These are phyloP conservation scores for Haplochromis burtoni DNA, from an alignment of 2,113 vertebrate genomes.

Conservation along the genomic window DNA sequence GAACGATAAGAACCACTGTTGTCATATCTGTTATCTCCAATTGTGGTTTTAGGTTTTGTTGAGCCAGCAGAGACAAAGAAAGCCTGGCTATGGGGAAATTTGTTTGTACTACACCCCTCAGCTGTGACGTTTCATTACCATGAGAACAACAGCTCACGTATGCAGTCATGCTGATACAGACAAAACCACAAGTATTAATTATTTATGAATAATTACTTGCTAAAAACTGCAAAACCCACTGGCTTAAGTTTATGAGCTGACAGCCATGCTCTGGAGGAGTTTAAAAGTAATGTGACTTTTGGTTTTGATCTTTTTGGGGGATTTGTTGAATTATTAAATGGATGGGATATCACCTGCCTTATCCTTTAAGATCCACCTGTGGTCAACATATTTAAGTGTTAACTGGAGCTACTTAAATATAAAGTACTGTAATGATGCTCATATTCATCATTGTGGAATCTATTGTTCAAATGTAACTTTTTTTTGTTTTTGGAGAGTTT, in stretches of 20 bases:
- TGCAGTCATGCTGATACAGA: background rate
- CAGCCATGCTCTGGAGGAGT: background rate
- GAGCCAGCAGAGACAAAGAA: background rate
- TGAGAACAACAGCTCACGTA: background rate
- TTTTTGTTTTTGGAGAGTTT: background rate
- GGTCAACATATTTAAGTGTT: background rate
- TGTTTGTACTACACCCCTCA: background rate
- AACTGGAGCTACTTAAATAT: background rate
- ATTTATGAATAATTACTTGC: background rate
- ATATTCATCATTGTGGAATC: background rate
- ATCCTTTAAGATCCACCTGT: background rate
- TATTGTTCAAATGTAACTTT: background rate
- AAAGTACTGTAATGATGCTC: slow-evolving; percentile 6
- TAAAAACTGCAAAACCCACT: background rate
- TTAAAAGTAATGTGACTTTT: background rate
- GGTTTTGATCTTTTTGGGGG: background rate
- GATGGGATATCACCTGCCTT: background rate
- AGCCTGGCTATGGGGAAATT: background rate
- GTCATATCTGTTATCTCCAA: background rate
- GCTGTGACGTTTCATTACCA: background rate
- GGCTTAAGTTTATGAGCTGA: background rate
- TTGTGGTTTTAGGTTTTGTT: background rate
- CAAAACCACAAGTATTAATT: background rate
- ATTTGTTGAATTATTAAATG: background rate
- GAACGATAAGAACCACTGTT: background rate